Conservation (phyloP, 2,888 invertebrate genomes). For the Acleris sparsana region DNA sequence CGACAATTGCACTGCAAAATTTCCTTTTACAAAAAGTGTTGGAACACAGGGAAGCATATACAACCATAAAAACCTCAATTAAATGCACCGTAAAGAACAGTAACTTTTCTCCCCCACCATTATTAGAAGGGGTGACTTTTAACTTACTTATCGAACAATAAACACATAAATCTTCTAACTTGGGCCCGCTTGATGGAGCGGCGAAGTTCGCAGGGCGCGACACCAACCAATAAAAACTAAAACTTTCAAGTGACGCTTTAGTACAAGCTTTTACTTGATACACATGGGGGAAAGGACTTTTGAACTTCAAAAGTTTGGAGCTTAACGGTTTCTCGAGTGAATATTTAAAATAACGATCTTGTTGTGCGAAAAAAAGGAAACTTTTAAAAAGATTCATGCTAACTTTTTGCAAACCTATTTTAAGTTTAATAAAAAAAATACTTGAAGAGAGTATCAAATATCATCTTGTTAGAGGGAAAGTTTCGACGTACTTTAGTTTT, state of each 20-base stretch:
- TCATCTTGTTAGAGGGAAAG: no score
- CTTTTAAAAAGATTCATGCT: background rate
- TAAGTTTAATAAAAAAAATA: no score
- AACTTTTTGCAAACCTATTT: no score
- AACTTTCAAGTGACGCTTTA: slow-evolving; percentile 2
- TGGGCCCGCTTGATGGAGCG: slow-evolving; percentile 8
- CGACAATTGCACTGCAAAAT: no score
- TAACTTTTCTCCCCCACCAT: background rate
- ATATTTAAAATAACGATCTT: slow-evolving; percentile 9
- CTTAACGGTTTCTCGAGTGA: slow-evolving; percentile 5
- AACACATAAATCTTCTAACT: slow-evolving; percentile 19
- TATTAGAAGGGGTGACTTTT: background rate
- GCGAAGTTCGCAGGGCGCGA: slow-evolving; percentile 9
- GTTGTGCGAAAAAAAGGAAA: background rate
- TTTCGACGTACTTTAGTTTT: no score
- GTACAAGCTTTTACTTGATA: slow-evolving; percentile 9
- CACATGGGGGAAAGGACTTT: slow-evolving; percentile 19
- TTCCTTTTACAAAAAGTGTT: no score
- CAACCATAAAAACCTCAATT: no score
- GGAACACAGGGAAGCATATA: no score
- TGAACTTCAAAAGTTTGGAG: slow-evolving; percentile 1
- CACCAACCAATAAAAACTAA: slow-evolving; percentile 14
- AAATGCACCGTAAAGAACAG: no score
- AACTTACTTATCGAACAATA: slow-evolving; percentile 1
- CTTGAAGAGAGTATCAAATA: no score